Base-by-base conservation (phyloP, 2,888 invertebrate species). In the Oegoconia quadripuncta region DNA sequence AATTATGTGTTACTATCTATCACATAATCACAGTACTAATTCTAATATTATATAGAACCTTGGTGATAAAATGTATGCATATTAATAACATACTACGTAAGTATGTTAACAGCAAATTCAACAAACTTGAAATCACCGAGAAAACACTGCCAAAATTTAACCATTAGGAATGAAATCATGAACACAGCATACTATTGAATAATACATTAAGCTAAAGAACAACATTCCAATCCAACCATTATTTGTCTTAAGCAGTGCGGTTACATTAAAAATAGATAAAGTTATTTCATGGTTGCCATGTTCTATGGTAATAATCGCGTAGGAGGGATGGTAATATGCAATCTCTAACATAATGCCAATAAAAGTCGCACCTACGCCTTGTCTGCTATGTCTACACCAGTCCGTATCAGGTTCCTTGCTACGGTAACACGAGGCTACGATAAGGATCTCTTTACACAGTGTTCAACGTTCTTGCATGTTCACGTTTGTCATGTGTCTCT, bases 331-430 rank as follows among this genome's bases (percentile, higher is more conserved):
- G 7, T 29, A 3, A 29, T 29, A 29, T 15, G n/a, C 12, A 6
- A n/a, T n/a, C n/a, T n/a, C n/a, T n/a, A n/a, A n/a, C n/a, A n/a
- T n/a, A n/a, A 23, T 23, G 27, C 13, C n/a, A 9, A 11, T 20
- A 32, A 16, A 32, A 29, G 22, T 17, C 9, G 13, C 32, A 12
- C 32, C 32, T 22, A 32, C 32, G 11, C 11, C 23, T 23, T n/a
- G 20, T 20, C 15, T 6, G 16, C 14, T n/a, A 16, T 20, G 13
- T 14, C 8, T 28, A n/a, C 27, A 20, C 20, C 27, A 27, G 18
- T 4, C 28, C 20, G 20, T 27, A 18, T 35, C 35, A 18, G 18
- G 28, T 35, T 35, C 35, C 35, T 28, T 15, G 7, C 14, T 27
- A 13, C 9, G 20, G 35, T 28, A 35, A 35, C 20, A 9, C 14